Percentiles rank a stretch among this genome's conserved stretches.
Conservation (phyloP, 1,140 invertebrate species). For the Chionoecetes opilio region DNA sequence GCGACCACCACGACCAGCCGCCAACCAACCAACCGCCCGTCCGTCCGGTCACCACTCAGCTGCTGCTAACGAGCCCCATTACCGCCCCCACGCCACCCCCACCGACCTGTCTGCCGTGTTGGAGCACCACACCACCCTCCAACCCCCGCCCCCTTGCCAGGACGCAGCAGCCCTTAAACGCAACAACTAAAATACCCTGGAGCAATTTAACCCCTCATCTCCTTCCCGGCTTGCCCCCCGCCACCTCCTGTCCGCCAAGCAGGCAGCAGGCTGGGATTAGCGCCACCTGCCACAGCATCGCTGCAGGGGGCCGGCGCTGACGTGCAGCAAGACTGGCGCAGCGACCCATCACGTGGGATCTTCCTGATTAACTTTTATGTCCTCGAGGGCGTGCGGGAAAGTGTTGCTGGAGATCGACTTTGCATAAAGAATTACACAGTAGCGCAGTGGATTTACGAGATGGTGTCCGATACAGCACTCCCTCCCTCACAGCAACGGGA, state of each 20-base stretch:
- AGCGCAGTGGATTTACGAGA: conserved; percentile 35
- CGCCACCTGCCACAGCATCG: not conserved
- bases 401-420: conserved; percentile 41
- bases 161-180: not conserved
- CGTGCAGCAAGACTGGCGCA: not conserved
- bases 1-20: not conserved
- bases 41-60: not conserved
- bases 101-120: not conserved
- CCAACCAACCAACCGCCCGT: not conserved
- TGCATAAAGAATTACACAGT: conserved; percentile 73
- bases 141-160: not conserved
- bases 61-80: not conserved
- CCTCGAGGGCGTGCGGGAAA: not conserved
- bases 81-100: not conserved
- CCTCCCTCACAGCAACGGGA: not conserved
- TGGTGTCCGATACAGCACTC: conserved; percentile 41
- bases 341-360: not conserved
- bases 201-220: not conserved
- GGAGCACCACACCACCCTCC: not conserved
- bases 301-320: not conserved
- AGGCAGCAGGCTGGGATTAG: not conserved
- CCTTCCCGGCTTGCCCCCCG: not conserved
- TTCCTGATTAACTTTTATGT: conserved; percentile 56
- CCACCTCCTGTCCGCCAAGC: not conserved
- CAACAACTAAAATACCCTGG: not conserved